Evolutionary conservation across 1,140 invertebrate species (phyloP).

Genomic region (Eriocheir sinensis): DNA sequence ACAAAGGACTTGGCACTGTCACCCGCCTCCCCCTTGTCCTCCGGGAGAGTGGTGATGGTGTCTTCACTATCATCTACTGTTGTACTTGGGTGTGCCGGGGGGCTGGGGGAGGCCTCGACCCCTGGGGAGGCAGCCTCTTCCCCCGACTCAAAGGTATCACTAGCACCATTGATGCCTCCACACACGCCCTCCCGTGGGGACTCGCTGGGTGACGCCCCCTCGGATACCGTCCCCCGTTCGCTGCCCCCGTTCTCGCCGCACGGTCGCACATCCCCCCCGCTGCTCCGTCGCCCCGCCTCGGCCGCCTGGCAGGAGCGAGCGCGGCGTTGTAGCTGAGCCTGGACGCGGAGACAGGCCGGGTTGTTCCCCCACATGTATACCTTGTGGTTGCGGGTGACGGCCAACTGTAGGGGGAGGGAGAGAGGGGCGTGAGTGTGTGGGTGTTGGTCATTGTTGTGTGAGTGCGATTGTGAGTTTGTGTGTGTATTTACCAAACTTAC

Average conservation of each 20-base stretch:
- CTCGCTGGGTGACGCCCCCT: too few species aligned
- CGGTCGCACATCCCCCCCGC: constrained; percentile 6
- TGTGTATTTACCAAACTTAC: too few species aligned
- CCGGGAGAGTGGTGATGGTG: constrained; percentile 66
- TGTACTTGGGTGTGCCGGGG: constrained; percentile 6
- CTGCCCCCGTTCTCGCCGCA: background rate
- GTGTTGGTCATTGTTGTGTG: too few species aligned
- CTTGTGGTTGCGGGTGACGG: constrained; percentile 86
- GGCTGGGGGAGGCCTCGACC: background rate
- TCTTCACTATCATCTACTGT: constrained; percentile 62
- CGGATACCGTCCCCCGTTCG: background rate
- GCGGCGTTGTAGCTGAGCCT: constrained; percentile 86
- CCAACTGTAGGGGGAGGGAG: constrained; percentile 84
- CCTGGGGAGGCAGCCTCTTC: background rate
- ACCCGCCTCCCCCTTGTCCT: constrained; percentile 16
- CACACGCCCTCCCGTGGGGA: background rate
- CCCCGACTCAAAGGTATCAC: constrained; percentile 44
- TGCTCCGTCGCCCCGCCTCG: constrained; percentile 64
- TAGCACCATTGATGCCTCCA: constrained; percentile 55
- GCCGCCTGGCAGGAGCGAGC: constrained; percentile 83
- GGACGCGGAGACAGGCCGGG: constrained; percentile 88
- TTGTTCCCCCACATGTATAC: constrained; percentile 91
- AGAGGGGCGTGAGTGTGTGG: too few species aligned
- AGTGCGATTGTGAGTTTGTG: too few species aligned
- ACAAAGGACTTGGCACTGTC: constrained; percentile 58